Evolutionary conservation across 1,140 invertebrate genomes (phyloP).

Genomic region (Microplitis mediator): DNA sequence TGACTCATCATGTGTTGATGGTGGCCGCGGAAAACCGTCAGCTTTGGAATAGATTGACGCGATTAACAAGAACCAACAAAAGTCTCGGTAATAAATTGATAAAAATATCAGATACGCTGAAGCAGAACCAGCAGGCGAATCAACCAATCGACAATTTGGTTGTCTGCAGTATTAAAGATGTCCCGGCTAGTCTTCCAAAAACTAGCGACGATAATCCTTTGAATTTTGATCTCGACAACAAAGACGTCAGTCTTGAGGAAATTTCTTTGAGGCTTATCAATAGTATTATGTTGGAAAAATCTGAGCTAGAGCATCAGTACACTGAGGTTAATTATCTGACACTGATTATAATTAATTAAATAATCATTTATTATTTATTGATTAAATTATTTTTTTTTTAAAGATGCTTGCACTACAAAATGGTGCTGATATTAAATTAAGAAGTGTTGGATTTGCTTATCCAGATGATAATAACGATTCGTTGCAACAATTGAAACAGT

Average conservation of each 20-base stretch:
- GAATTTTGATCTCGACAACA: constrained; percentile 39
- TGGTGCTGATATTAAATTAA: constrained; percentile 62
- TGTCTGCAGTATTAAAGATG: constrained; percentile 41
- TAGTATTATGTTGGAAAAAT: constrained; percentile 71
- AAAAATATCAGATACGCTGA: constrained; percentile 62
- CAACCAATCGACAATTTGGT: constrained; percentile 43
- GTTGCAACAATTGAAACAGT: constrained; percentile 68
- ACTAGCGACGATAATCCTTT: constrained; percentile 2
- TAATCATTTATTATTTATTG: constrained; percentile 4
- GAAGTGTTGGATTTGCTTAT: constrained; percentile 72
- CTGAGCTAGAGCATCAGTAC: constrained; percentile 71
- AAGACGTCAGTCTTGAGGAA: constrained; percentile 75
- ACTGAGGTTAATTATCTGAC: constrained; percentile 52
- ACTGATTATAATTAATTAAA: background rate
- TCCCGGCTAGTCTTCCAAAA: background rate
- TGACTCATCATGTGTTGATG: constrained; percentile 77
- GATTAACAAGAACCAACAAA: constrained; percentile 67
- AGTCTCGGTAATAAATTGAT: constrained; percentile 60
- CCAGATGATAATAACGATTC: constrained; percentile 69
- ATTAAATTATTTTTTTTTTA: constrained; percentile 20
- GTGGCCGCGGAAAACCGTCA: constrained; percentile 80
- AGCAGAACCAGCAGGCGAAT: constrained; percentile 49
- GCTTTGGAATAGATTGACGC: constrained; percentile 75
- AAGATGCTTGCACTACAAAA: constrained; percentile 69
- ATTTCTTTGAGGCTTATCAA: constrained; percentile 75